Conservation (phyloP, 1,140 invertebrate species). For the Charaxes varanes region DNA sequence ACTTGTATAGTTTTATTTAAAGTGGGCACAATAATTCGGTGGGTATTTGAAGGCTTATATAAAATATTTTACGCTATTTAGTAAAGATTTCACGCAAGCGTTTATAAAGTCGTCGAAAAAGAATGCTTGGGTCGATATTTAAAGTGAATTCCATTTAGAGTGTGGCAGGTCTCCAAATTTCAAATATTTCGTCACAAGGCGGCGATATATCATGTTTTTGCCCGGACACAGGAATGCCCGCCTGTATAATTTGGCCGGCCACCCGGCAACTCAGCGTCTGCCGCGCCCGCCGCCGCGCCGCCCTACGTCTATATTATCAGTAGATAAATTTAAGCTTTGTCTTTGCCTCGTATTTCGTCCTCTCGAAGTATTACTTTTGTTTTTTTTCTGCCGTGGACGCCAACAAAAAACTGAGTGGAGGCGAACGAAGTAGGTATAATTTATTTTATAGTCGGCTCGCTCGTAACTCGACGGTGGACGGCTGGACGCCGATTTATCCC, state of each 20-base stretch:
- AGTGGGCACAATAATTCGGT: too few relatives aligned
- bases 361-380: slow-evolving; percentile 68
- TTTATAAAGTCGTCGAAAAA: slow-evolving; percentile 54
- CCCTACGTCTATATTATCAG: slow-evolving; percentile 73
- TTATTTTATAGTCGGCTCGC: slow-evolving; percentile 72
- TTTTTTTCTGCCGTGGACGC: slow-evolving; percentile 51
- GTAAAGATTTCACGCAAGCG: slow-evolving; percentile 20
- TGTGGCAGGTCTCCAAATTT: slow-evolving; percentile 65
- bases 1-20: too few relatives aligned
- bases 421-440: slow-evolving; percentile 72
- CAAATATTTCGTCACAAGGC: slow-evolving; percentile 70
- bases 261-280: slow-evolving; percentile 62
- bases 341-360: slow-evolving; percentile 73
- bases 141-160: slow-evolving; percentile 63
- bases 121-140: slow-evolving; percentile 61
- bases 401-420: slow-evolving; percentile 71
- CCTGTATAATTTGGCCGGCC: slow-evolving; percentile 69
- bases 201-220: slow-evolving; percentile 72
- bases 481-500: slow-evolving; percentile 72
- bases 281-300: slow-evolving; percentile 51
- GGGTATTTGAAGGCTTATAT: too few relatives aligned
- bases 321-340: slow-evolving; percentile 74
- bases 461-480: slow-evolving; percentile 71
- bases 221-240: slow-evolving; percentile 57
- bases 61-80: neutral